Percentiles rank a stretch among this genome's conserved stretches.
phyloP scores from a whole-genome alignment of 2,797 vertebrate genomes.

The Rhabdophis nuchalis region DNA sequence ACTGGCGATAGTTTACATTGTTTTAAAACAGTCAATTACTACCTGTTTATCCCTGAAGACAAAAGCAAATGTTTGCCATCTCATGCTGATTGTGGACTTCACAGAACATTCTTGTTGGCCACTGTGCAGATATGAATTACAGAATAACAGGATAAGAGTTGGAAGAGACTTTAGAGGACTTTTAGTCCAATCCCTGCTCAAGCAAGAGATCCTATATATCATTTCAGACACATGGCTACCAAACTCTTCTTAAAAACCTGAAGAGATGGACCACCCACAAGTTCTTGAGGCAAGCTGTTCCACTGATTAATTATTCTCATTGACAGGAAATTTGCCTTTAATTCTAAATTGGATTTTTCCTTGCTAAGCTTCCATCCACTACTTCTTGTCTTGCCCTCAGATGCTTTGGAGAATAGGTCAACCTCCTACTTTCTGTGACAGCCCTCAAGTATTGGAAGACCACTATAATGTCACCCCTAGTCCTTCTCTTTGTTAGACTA shows the following conservation, averaged over 20 bases:
- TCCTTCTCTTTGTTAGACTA: not conserved
- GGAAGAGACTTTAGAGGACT: not conserved
- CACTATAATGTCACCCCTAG: not conserved
- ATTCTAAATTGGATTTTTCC: not conserved
- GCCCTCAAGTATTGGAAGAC: not conserved
- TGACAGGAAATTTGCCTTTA: not conserved
- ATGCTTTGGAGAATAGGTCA: not conserved
- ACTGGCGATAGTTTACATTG: not conserved
- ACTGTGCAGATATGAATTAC: not conserved
- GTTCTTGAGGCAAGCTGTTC: not conserved
- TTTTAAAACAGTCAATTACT: not conserved
- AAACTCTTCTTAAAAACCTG: not conserved
- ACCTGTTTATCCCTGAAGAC: not conserved
- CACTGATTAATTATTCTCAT: not conserved
- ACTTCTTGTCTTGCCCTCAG: not conserved
- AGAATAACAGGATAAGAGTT: not conserved
- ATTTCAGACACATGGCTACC: not conserved
- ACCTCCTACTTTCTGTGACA: not conserved
- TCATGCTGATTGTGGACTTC: not conserved
- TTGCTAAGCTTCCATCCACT: not conserved
- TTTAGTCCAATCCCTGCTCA: not conserved
- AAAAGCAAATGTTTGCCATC: not conserved
- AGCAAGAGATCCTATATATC: not conserved
- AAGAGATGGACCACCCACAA: not conserved
- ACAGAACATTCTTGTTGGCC: not conserved